phyloP scores from a whole-genome alignment of 2,797 vertebrate genomes.

The Fistularia tabacaria region DNA sequence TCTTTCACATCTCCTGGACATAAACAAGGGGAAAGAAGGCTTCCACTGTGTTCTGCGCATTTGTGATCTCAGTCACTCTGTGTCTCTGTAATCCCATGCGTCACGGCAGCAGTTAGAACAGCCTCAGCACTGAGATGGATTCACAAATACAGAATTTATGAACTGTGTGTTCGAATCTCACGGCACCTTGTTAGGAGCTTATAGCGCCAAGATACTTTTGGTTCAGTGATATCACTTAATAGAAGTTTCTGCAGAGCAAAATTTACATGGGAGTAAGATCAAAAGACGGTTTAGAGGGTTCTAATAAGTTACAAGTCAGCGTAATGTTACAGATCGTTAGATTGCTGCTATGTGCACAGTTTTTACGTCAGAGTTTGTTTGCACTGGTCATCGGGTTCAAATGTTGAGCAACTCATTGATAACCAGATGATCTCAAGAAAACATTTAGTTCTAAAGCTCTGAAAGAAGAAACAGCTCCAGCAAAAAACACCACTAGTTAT shows the following conservation, averaged over 20 bases:
- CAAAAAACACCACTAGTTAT: no score
- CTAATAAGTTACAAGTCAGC: no score
- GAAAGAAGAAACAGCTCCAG: no score
- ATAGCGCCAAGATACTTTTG: constrained; percentile 21
- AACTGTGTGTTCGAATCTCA: constrained; percentile 26
- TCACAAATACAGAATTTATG: constrained; percentile 24
- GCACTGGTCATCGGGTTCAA: no score
- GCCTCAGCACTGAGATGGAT: constrained; percentile 18
- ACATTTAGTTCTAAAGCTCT: no score
- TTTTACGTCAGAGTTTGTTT: no score
- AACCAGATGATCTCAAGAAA: no score
- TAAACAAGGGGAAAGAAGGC: constrained; percentile 47
- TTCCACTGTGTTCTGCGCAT: constrained; percentile 40
- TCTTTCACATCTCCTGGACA: constrained; percentile 52
- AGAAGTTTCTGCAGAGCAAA: constrained; percentile 33
- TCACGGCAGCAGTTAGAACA: constrained; percentile 23
- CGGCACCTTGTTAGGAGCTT: constrained; percentile 28
- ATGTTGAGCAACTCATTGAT: no score
- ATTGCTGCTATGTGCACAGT: no score
- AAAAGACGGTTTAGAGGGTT: no score
- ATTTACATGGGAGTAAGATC: not conserved
- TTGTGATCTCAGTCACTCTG: constrained; percentile 47
- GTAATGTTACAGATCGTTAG: no score
- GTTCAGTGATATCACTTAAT: constrained; percentile 26
- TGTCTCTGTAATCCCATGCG: constrained; percentile 50